These are phyloP conservation scores for Telenomus remus DNA, from an alignment of 1,140 invertebrate species.

Conservation along the genomic window DNA sequence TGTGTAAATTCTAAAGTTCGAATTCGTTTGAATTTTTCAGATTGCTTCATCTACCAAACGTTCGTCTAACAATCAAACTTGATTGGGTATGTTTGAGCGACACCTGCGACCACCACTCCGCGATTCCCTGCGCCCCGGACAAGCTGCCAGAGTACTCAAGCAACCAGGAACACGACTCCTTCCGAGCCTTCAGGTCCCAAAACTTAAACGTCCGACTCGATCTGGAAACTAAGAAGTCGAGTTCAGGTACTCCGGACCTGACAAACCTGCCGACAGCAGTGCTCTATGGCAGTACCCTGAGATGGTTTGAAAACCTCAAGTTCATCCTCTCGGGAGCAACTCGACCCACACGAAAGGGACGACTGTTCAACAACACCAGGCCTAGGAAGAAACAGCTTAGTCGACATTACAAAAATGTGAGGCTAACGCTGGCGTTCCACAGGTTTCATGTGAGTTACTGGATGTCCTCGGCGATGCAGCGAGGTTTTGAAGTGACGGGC, in stretches of 20 bases:
- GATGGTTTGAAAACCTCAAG: conserved; percentile 97
- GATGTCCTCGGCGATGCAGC: conserved; percentile 98
- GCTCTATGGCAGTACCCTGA: conserved; percentile 93
- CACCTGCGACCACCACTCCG: conserved; percentile 96
- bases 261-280: conserved; percentile 85
- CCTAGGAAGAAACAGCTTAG: conserved; percentile 93
- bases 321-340: conserved; percentile 96
- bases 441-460: conserved; percentile 97
- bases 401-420: conserved; percentile 92
- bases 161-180: conserved; percentile 92
- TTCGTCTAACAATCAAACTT: conserved; percentile 90
- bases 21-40: conserved; percentile 15
- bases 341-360: conserved; percentile 92
- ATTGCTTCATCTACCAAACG: conserved; percentile 88
- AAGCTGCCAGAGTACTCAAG: conserved; percentile 98
- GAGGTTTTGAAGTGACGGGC: conserved; percentile 94
- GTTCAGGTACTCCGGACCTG: conserved; percentile 77
- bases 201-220: conserved; percentile 92
- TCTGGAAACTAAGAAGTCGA: conserved; percentile 86
- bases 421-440: conserved; percentile 90
- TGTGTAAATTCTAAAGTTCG: too few relatives aligned
- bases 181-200: conserved; percentile 91
- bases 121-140: conserved; percentile 96
- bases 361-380: conserved; percentile 88
- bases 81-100: conserved; percentile 95